A percentile compares a stretch with the other conserved stretches of the same genome.
These are phyloP conservation scores for Eolophus roseicapilla DNA, from an alignment of 2,113 vertebrate species.

Conservation along the genomic window DNA sequence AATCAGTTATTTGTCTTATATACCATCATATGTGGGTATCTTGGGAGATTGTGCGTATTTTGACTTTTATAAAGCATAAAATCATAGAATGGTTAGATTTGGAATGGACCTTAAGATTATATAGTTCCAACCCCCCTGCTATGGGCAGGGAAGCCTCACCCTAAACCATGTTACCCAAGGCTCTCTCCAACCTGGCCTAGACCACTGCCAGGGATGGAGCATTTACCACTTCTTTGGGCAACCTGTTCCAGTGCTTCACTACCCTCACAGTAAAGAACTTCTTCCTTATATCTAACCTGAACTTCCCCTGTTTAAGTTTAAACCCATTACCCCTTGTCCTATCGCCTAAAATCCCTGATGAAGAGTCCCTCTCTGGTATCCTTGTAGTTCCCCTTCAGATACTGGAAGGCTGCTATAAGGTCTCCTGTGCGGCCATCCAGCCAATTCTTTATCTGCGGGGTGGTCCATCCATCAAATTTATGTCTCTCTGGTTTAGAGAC, in stretches of 20 bases:
- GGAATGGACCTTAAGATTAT: not conserved
- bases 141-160: not conserved
- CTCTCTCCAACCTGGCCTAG: not conserved
- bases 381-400: not conserved
- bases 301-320: not conserved
- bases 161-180: not conserved
- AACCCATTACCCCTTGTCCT: not conserved
- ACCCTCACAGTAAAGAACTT: not conserved
- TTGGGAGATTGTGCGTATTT: not conserved
- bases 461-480: not conserved
- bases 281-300: not conserved
- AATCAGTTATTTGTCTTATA: not conserved
- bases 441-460: not conserved
- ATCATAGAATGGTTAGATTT: not conserved
- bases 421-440: not conserved
- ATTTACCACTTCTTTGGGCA: not conserved
- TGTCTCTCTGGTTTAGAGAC: not conserved
- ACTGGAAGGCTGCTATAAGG: not conserved
- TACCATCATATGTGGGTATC: not conserved
- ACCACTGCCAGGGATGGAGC: not conserved
- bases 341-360: not conserved
- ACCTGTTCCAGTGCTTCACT: not conserved
- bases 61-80: not conserved
- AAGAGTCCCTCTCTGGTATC: not conserved
- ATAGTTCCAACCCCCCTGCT: not conserved